Conservation (phyloP, 2,113 vertebrate genomes). For the Junco hyemalis region DNA sequence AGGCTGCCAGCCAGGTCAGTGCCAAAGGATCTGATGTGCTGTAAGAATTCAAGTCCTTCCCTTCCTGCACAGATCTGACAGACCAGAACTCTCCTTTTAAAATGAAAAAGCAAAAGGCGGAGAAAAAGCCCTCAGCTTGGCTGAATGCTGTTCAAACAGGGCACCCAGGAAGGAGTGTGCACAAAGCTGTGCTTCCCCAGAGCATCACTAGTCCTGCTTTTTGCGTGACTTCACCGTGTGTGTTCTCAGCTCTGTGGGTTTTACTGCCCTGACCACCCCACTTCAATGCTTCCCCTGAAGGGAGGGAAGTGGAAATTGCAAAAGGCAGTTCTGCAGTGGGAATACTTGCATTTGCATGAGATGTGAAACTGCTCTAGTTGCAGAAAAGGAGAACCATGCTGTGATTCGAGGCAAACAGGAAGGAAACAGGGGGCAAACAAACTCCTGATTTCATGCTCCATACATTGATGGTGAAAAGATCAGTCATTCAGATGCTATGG, state of each 20-base stretch:
- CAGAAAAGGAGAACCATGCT: not conserved
- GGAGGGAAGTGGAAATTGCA: conserved; percentile 16
- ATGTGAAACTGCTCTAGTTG: not conserved
- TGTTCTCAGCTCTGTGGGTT: not conserved
- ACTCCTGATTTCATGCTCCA: not conserved
- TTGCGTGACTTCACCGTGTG: not conserved
- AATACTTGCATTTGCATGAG: not conserved
- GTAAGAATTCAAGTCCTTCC: not conserved
- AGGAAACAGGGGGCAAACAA: not conserved
- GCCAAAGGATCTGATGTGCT: not conserved
- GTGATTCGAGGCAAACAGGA: not conserved
- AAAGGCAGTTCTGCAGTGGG: not conserved
- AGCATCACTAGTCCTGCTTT: not conserved
- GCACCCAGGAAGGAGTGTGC: not conserved
- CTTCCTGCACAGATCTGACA: not conserved
- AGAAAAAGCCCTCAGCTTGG: not conserved
- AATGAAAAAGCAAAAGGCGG: not conserved
- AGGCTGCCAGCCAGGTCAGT: not conserved
- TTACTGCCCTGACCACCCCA: not conserved
- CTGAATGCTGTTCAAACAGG: not conserved
- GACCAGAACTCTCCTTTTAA: not conserved
- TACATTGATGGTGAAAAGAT: not conserved
- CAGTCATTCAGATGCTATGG: not conserved
- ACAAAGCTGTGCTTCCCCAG: not conserved
- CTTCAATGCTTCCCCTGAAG: not conserved